These are phyloP conservation scores for Metallyticus violacea DNA, from an alignment of 2,888 invertebrate species.

Conservation along the genomic window DNA sequence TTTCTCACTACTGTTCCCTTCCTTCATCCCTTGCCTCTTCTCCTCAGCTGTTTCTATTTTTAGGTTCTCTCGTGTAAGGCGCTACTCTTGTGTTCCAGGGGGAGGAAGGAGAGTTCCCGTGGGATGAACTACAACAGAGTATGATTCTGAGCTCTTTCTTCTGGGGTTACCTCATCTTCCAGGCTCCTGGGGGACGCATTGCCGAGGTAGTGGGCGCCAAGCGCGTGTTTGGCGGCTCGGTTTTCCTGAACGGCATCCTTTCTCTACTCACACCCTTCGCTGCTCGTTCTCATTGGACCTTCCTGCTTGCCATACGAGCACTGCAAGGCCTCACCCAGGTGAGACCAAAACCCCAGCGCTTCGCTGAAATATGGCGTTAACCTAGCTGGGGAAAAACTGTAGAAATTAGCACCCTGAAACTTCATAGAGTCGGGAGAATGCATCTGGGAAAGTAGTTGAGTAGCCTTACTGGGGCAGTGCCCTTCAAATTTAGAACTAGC, in stretches of 20 bases:
- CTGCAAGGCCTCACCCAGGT: constrained; percentile 50
- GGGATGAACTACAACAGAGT: constrained; percentile 43
- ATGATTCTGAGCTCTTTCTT: constrained; percentile 47
- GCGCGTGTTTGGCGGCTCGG: constrained; percentile 46
- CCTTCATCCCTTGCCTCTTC: too few relatives aligned
- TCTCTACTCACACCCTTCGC: constrained; percentile 46
- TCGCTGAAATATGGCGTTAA: too few relatives aligned
- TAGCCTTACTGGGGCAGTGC: too few relatives aligned
- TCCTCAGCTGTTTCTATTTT: too few relatives aligned
- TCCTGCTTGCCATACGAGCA: constrained; percentile 45
- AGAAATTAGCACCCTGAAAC: too few relatives aligned
- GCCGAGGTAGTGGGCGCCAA: constrained; percentile 46
- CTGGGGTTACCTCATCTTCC: constrained; percentile 49
- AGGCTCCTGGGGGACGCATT: constrained; percentile 47
- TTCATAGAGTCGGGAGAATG: too few relatives aligned
- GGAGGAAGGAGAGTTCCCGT: constrained; percentile 39
- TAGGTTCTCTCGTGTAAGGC: too few relatives aligned
- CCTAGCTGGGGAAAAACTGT: too few relatives aligned
- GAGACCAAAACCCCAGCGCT: not conserved
- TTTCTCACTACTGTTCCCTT: too few relatives aligned
- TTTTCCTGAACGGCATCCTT: constrained; percentile 45
- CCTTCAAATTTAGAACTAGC: too few relatives aligned
- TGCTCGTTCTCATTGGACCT: constrained; percentile 42
- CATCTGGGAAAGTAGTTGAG: too few relatives aligned
- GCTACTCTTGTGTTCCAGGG: not conserved